phyloP scores from a whole-genome alignment of 1,140 invertebrate species.

The Delia radicum region DNA sequence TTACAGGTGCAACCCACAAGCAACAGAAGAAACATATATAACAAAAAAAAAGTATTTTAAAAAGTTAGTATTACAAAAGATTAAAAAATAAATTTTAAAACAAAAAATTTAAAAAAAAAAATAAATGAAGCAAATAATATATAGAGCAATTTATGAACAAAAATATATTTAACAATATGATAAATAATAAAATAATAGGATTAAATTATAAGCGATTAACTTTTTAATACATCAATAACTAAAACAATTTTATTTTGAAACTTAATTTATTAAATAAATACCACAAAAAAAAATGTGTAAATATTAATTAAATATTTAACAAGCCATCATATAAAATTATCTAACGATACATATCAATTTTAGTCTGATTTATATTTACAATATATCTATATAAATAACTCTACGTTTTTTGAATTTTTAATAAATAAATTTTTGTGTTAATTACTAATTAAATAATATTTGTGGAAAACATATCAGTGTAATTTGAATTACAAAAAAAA shows the following conservation, averaged over 20 bases:
- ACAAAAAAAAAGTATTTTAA: too few species aligned
- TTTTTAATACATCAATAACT: too few species aligned
- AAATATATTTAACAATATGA: too few species aligned
- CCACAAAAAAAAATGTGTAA: not conserved
- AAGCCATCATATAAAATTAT: not conserved
- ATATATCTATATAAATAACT: not conserved
- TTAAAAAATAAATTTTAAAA: not conserved
- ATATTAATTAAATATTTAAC: not conserved
- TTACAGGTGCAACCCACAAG: not conserved
- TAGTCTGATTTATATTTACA: constrained; percentile 7
- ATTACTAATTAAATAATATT: not conserved
- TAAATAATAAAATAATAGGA: too few species aligned
- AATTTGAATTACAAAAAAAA: not conserved
- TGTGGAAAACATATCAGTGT: not conserved
- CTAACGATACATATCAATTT: constrained; percentile 9
- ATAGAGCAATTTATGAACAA: too few species aligned
- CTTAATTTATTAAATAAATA: not conserved
- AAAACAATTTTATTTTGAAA: too few species aligned
- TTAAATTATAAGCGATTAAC: too few species aligned
- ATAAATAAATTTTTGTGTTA: not conserved
- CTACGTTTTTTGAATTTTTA: not conserved
- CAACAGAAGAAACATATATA: not conserved
- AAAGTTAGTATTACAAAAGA: too few species aligned
- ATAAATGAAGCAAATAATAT: too few species aligned
- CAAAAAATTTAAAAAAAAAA: not conserved